phyloP scores from a whole-genome alignment of 1,140 invertebrate species.

The Heliconius hewitsoni region DNA sequence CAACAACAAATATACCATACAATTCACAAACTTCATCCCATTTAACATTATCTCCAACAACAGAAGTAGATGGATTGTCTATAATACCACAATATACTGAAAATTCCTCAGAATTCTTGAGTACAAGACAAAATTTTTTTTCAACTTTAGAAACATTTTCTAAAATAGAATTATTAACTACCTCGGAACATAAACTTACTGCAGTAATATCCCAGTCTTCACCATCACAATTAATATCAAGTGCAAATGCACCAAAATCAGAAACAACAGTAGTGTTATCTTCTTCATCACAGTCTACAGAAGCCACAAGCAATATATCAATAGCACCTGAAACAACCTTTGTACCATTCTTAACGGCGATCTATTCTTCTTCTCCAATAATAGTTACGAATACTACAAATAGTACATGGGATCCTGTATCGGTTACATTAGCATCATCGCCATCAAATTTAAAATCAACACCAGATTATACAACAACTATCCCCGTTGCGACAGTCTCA shows the following conservation, averaged over 20 bases:
- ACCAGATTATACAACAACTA: not conserved
- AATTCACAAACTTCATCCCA: not conserved
- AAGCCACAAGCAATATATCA: not conserved
- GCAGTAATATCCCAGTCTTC: not conserved
- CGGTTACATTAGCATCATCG: not conserved
- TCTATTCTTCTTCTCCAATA: not conserved
- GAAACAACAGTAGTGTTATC: not conserved
- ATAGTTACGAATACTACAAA: not conserved
- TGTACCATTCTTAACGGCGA: not conserved
- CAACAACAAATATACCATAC: not conserved
- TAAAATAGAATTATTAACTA: slow-evolving; percentile 4
- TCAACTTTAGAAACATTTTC: not conserved
- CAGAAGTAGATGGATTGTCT: not conserved
- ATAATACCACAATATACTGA: not conserved
- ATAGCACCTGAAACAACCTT: not conserved
- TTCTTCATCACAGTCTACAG: not conserved
- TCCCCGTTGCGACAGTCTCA: not conserved
- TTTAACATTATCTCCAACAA: not conserved
- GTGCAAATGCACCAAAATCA: not conserved
- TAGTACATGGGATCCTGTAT: not conserved
- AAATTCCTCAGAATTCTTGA: not conserved
- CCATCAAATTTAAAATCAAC: not conserved
- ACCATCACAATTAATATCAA: not conserved
- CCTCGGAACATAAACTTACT: not conserved
- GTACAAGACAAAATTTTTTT: not conserved